Evolutionary conservation across 2,888 invertebrate species (phyloP).

Genomic region (Pecten maximus): DNA sequence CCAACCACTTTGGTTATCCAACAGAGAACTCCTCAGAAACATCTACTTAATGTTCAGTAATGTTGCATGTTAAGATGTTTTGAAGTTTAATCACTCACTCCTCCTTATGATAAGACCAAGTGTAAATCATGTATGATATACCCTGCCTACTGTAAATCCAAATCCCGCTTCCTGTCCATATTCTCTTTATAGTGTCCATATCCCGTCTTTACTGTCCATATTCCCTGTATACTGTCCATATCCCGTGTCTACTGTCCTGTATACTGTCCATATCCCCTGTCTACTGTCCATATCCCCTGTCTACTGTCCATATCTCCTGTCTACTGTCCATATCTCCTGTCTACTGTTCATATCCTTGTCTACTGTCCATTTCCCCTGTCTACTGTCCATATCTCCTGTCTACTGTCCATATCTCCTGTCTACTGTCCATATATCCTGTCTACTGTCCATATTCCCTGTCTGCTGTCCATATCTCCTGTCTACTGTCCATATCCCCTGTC

Average conservation of each 20-base stretch:
- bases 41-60: neutral
- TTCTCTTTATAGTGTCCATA: neutral
- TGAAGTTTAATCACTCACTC: neutral
- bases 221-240: neutral
- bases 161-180: neutral
- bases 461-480: neutral
- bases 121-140: constrained; percentile 21
- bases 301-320: neutral
- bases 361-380: neutral
- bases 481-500: neutral
- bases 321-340: neutral
- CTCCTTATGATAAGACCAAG: neutral
- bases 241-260: neutral
- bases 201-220: neutral
- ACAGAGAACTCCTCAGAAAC: neutral
- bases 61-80: constrained; percentile 22
- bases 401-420: neutral
- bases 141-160: neutral
- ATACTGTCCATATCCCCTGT: neutral
- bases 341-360: neutral
- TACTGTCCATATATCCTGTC: neutral
- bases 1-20: constrained; percentile 23
- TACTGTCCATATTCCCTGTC: neutral
- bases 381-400: neutral
- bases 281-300: neutral